A percentile compares a stretch with the other conserved stretches of the same genome.
Evolutionary conservation across 2,888 invertebrate species (phyloP).

Genomic region (Pristionchus mayeri): DNA sequence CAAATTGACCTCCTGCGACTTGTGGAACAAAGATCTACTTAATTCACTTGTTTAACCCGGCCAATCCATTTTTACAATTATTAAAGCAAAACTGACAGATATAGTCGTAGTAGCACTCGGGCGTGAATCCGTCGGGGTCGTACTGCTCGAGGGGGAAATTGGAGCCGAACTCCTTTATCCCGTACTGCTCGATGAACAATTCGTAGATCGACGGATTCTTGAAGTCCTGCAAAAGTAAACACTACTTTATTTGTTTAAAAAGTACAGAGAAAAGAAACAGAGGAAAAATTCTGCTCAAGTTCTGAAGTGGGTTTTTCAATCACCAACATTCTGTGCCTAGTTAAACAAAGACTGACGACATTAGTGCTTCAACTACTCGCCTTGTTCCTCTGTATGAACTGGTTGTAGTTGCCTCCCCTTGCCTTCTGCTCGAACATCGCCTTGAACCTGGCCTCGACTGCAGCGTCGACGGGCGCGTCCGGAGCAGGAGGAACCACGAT

Average conservation of each 20-base stretch:
- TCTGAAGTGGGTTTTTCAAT: no score
- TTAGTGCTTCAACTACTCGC: not conserved
- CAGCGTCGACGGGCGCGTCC: constrained; percentile 2
- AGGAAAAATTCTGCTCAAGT: no score
- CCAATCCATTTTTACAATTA: no score
- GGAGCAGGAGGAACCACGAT: constrained; percentile 40
- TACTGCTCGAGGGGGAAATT: constrained; percentile 59
- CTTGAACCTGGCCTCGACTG: not conserved
- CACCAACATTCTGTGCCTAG: no score
- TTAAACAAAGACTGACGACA: not conserved
- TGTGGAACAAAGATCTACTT: no score
- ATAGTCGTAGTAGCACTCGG: constrained; percentile 60
- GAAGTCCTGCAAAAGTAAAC: constrained; percentile 51
- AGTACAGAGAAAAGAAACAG: no score
- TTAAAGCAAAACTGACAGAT: not conserved
- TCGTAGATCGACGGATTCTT: constrained; percentile 65
- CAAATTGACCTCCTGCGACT: no score
- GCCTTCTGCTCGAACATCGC: constrained; percentile 45
- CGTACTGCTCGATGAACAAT: constrained; percentile 60
- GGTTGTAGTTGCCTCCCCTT: constrained; percentile 12
- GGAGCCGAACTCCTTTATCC: constrained; percentile 59
- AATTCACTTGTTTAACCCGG: no score
- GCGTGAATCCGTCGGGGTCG: constrained; percentile 62
- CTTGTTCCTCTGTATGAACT: constrained; percentile 24
- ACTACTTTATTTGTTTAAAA: not conserved